A percentile compares a stretch with the other conserved stretches of the same genome.
These are phyloP conservation scores for Nerophis lumbriciformis DNA, from an alignment of 2,113 vertebrate genomes.

Conservation along the genomic window DNA sequence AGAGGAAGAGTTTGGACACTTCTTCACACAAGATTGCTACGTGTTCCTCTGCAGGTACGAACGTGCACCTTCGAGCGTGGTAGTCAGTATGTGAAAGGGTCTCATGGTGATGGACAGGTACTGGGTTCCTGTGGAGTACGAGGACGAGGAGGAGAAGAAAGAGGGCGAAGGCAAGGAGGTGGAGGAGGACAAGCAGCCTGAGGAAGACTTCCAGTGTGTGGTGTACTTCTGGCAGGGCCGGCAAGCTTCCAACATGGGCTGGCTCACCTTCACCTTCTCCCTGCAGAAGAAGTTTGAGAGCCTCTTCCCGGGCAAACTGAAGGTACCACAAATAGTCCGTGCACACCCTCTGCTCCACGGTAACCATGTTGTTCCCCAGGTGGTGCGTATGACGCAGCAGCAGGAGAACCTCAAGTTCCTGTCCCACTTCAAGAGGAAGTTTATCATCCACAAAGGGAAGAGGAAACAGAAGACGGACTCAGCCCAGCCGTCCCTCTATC, in stretches of 20 bases:
- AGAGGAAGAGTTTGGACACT: slow-evolving; percentile 96
- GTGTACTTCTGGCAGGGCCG: slow-evolving; percentile 99
- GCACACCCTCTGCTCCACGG: background rate
- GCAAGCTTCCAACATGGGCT: slow-evolving; percentile 98
- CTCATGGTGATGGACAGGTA: slow-evolving; percentile 70
- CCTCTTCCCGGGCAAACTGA: slow-evolving; percentile 92
- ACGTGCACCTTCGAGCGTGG: background rate
- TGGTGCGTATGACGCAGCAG: slow-evolving; percentile 97
- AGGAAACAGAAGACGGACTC: slow-evolving; percentile 77
- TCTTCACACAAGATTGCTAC: slow-evolving; percentile 93
- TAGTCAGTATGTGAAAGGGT: background rate
- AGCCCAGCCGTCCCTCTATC: slow-evolving; percentile 91
- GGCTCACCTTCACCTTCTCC: slow-evolving; percentile 98
- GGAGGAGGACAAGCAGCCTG: slow-evolving; percentile 85
- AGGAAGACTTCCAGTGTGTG: slow-evolving; percentile 97
- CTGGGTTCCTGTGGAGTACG: slow-evolving; percentile 92
- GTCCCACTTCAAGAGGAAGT: slow-evolving; percentile 96
- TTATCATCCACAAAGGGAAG: slow-evolving; percentile 94
- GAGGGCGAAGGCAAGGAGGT: slow-evolving; percentile 52
- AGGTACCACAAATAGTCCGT: slow-evolving; percentile 63
- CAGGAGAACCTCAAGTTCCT: slow-evolving; percentile 98
- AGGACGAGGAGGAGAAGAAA: slow-evolving; percentile 76
- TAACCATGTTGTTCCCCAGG: slow-evolving; percentile 61
- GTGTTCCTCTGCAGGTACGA: slow-evolving; percentile 95
- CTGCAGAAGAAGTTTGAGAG: slow-evolving; percentile 98